phyloP scores from a whole-genome alignment of 1,140 invertebrate genomes.

The Ostrea edulis region DNA sequence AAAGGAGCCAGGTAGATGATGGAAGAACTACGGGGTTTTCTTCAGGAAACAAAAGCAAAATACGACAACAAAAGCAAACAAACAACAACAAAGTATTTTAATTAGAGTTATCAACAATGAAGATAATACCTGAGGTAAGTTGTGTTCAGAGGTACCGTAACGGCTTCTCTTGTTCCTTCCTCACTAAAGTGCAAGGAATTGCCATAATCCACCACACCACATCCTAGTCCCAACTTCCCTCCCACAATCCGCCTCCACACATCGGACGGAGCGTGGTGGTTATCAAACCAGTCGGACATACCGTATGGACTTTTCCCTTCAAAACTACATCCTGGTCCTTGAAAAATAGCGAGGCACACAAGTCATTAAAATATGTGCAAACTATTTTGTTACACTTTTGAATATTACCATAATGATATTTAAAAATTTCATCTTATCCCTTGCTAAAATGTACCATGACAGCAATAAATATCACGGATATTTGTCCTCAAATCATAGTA shows the following conservation, averaged over 20 bases:
- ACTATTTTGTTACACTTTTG: background rate
- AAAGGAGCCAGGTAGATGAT: background rate
- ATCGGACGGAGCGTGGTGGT: constrained; percentile 72
- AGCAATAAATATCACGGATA: no score
- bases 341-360: background rate
- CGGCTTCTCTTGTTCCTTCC: constrained; percentile 73
- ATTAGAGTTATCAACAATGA: background rate
- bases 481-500: no score
- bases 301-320: constrained; percentile 63
- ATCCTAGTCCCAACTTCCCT: constrained; percentile 71
- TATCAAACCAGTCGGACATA: constrained; percentile 77
- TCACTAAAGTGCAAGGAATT: constrained; percentile 76
- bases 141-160: constrained; percentile 73
- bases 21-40: background rate
- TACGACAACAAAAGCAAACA: no score
- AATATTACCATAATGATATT: no score
- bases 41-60: background rate
- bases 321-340: constrained; percentile 63
- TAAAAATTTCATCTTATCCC: no score
- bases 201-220: constrained; percentile 74
- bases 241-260: constrained; percentile 73
- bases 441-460: no score
- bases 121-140: constrained; percentile 67
- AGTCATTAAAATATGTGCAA: background rate
- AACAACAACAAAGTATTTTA: background rate